Evolutionary conservation across 2,113 vertebrate genomes (phyloP), one percentile per base, ranked within the genome.

Genomic region (Lophura nycthemera): DNA sequence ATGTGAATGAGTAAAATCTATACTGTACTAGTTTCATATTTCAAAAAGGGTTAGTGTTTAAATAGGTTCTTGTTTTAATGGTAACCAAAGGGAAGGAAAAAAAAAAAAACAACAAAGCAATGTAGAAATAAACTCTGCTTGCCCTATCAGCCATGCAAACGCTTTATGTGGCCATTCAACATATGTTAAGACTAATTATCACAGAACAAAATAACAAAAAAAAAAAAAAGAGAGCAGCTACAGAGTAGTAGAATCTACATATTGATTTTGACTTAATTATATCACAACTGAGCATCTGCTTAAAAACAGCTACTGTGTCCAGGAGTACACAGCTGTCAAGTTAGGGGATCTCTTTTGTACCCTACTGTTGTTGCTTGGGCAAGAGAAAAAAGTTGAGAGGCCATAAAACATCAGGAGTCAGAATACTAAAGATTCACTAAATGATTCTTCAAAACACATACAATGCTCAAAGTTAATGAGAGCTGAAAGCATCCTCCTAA

Each of bases 1-100:
- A 96, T 92, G 96, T 83, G 92, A 95, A 90, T 95, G 90, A 97
- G 95, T 95, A 97, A 94, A 97, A 97, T 94, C 91, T 73, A 69
- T 43, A 95, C 85, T 45, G 29, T 63, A 38, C 70, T 45, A 25
- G 95, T 89, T 95, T 95, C 95, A 76, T 40, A 77, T 94, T 97
- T 96, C 81, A 95, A 94, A 97, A 96, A 81, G 94, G 15, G 84
- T 66, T 88, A 94, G 86, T 56, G 59, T 93, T 93, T 94, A 94
- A 92, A 77, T 76, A 90, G 20, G 66, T 65, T 86, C 86, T 77
- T 60, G 45, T 38, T 40, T 89, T 81, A 59, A 38, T 21, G 84
- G 52, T 27, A 91, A 54, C 36, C 85, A 74, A 76, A 66, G 32
- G 63, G 74, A n/a, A 13, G 66, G 77, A 88, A 43, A n/a, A 14